Evolutionary conservation across 2,888 invertebrate species (phyloP).

Genomic region (Syrphus vitripennis): DNA sequence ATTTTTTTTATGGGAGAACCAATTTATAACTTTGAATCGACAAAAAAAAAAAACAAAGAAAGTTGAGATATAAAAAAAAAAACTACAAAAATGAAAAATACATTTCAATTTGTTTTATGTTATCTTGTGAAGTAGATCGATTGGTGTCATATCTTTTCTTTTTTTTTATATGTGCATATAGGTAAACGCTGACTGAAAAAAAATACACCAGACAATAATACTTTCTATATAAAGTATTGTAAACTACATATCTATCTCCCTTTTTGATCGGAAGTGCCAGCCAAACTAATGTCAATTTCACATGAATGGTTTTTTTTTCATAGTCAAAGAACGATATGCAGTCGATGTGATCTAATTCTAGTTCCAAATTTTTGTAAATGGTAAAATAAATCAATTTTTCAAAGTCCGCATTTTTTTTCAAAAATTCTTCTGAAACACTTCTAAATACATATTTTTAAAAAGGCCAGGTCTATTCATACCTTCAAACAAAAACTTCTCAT

Average conservation of each 20-base stretch:
- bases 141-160: constrained; percentile 29
- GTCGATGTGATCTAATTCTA: too few species aligned
- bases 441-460: too few species aligned
- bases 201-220: neutral
- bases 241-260: neutral
- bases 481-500: too few species aligned
- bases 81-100: constrained; percentile 3
- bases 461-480: too few species aligned
- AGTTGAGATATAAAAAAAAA: neutral
- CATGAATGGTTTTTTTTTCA: neutral
- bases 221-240: neutral
- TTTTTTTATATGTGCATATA: constrained; percentile 28
- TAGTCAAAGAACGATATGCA: neutral
- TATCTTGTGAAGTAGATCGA: constrained; percentile 59
- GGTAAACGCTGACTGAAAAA: neutral
- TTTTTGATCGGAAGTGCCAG: neutral
- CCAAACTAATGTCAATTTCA: neutral
- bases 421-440: too few species aligned
- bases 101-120: constrained; percentile 18
- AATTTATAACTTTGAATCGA: neutral
- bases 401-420: too few species aligned
- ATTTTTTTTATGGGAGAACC: neutral
- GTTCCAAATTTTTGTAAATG: too few species aligned
- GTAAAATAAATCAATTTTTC: too few species aligned
- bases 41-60: neutral